Evolutionary conservation across 2,113 vertebrate genomes (phyloP).

Genomic region (Poeciliopsis retropinna): DNA sequence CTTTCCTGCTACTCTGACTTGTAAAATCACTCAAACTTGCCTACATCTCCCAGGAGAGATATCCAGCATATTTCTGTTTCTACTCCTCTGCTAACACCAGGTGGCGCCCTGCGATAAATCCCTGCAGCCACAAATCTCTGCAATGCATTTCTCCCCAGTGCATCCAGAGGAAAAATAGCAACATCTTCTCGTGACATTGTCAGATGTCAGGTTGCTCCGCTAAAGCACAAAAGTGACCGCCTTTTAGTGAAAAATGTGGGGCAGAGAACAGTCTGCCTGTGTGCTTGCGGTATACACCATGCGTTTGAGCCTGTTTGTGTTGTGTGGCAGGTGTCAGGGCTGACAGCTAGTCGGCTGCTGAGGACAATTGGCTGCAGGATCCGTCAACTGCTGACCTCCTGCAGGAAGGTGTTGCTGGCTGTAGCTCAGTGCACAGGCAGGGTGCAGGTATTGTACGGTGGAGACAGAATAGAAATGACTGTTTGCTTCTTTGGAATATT

Average conservation of each 20-base stretch:
- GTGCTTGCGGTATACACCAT: neutral
- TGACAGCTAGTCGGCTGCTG: conserved; percentile 64
- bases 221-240: conserved; percentile 1
- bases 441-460: conserved; percentile 61
- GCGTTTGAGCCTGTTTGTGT: conserved; percentile 38
- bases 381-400: conserved; percentile 49
- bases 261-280: conserved; percentile 11
- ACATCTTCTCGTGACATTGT: neutral
- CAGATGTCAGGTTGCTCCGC: conserved; percentile 2
- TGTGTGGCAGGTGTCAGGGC: conserved; percentile 61
- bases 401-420: conserved; percentile 57
- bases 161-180: conserved; percentile 8
- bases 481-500: neutral
- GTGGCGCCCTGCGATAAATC: conserved; percentile 29
- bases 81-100: conserved; percentile 31
- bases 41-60: too few relatives aligned
- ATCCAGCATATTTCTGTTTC: neutral
- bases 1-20: too few relatives aligned
- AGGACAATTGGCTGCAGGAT: conserved; percentile 66
- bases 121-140: neutral
- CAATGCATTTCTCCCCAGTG: conserved; percentile 7
- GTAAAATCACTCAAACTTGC: too few relatives aligned
- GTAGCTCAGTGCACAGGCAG: conserved; percentile 67
- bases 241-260: neutral
- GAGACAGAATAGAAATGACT: conserved; percentile 25